A percentile compares a stretch with the other conserved stretches of the same genome.
Conservation (phyloP, 2,888 invertebrate species). For the Achlya flavicornis region DNA sequence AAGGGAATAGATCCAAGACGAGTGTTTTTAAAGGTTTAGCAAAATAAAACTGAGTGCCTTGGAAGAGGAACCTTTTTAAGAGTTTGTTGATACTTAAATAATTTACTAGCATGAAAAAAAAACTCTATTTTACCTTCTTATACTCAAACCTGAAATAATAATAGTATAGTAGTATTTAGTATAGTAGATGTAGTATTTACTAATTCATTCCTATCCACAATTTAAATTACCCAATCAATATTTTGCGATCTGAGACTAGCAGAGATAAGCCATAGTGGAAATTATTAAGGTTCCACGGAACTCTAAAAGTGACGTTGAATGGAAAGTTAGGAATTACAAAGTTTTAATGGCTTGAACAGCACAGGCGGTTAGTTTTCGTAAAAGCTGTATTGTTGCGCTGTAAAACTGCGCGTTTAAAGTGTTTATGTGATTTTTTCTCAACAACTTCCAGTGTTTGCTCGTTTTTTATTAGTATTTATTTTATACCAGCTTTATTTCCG, state of each 20-base stretch:
- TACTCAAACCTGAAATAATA: too few relatives aligned
- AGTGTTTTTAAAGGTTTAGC: too few relatives aligned
- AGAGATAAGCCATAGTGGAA: not conserved
- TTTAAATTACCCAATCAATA: too few relatives aligned
- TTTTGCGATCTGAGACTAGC: not conserved
- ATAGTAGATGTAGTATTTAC: too few relatives aligned
- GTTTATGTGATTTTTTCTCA: conserved; percentile 26
- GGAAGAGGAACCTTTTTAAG: too few relatives aligned
- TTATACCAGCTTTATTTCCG: not conserved
- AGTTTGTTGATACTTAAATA: too few relatives aligned
- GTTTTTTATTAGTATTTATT: conserved; percentile 22
- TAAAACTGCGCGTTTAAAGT: conserved; percentile 26
- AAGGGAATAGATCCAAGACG: too few relatives aligned
- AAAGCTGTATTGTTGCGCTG: conserved; percentile 44
- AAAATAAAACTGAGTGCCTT: too few relatives aligned
- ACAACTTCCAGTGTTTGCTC: conserved; percentile 29
- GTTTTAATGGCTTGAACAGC: conserved; percentile 51
- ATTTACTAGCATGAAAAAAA: too few relatives aligned
- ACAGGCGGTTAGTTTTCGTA: conserved; percentile 42
- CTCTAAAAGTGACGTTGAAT: conserved; percentile 34
- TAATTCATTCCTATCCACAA: too few relatives aligned
- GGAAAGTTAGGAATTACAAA: conserved; percentile 43
- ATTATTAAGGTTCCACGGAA: not conserved
- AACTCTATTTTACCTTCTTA: too few relatives aligned
- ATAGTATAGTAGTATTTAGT: too few relatives aligned